These are phyloP conservation scores for Ardeotis arabs DNA, from an alignment of 2,113 vertebrate species.

Conservation along the genomic window DNA sequence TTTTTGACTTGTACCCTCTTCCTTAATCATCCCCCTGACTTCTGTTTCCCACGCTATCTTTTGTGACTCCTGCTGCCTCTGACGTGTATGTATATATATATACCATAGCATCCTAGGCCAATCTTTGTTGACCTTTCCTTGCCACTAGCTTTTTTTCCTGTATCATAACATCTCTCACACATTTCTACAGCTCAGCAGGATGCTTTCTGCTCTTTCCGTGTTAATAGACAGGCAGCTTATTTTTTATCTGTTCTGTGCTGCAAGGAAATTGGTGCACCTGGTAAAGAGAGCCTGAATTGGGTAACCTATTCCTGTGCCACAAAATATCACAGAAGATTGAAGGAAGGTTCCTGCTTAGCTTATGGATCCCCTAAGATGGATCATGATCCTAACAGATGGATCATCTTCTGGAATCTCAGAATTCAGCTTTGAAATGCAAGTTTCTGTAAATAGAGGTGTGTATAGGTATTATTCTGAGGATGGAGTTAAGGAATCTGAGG, in stretches of 20 bases:
- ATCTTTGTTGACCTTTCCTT: neutral
- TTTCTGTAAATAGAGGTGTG: neutral
- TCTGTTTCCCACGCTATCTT: neutral
- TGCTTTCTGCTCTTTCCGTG: neutral
- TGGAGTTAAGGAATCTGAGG: neutral
- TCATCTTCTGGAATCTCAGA: neutral
- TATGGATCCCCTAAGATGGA: neutral
- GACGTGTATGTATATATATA: rapidly evolving
- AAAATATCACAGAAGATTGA: neutral
- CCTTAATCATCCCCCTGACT: neutral
- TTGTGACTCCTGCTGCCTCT: neutral
- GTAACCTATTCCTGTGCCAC: neutral
- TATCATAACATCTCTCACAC: neutral
- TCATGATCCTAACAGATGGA: rapidly evolving
- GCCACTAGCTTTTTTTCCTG: neutral
- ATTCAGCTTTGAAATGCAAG: neutral
- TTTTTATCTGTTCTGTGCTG: neutral
- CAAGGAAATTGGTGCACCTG: neutral
- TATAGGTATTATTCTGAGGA: neutral
- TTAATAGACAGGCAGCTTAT: neutral
- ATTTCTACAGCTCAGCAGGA: neutral
- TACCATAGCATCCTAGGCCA: neutral
- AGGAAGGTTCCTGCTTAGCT: neutral
- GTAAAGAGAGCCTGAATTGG: neutral
- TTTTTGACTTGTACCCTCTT: neutral